Evolutionary conservation across 2,113 vertebrate genomes (phyloP).

Genomic region (Dromas ardeola): DNA sequence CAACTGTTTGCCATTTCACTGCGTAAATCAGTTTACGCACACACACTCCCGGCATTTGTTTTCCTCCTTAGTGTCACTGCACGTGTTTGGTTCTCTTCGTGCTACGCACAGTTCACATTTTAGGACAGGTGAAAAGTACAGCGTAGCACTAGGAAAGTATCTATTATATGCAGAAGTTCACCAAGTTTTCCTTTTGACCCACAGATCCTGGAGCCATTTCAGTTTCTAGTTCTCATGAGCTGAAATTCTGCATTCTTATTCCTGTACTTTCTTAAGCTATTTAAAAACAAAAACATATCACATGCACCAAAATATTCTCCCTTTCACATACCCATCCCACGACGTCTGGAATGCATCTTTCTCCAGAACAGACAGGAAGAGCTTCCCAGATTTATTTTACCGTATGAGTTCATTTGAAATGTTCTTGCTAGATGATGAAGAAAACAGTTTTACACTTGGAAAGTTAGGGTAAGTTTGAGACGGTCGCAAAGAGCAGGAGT

Average conservation of each 20-base stretch:
- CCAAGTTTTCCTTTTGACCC: neutral
- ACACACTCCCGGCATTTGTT: neutral
- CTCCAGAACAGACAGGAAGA: neutral
- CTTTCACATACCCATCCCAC: neutral
- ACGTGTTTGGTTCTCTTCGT: neutral
- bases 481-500: neutral
- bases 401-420: neutral
- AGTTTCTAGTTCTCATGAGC: neutral
- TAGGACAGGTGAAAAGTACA: neutral
- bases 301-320: neutral
- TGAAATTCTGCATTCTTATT: slow-evolving; percentile 25
- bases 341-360: slow-evolving; percentile 1
- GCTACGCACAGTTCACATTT: neutral
- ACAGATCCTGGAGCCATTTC: neutral
- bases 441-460: neutral
- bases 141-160: neutral
- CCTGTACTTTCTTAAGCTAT: neutral
- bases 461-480: neutral
- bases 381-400: neutral
- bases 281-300: neutral
- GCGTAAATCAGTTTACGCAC: neutral
- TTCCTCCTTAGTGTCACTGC: neutral
- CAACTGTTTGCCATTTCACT: neutral
- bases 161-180: neutral
- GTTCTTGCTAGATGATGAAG: neutral